phyloP scores from a whole-genome alignment of 2,888 invertebrate species.

The Idaea aversata region DNA sequence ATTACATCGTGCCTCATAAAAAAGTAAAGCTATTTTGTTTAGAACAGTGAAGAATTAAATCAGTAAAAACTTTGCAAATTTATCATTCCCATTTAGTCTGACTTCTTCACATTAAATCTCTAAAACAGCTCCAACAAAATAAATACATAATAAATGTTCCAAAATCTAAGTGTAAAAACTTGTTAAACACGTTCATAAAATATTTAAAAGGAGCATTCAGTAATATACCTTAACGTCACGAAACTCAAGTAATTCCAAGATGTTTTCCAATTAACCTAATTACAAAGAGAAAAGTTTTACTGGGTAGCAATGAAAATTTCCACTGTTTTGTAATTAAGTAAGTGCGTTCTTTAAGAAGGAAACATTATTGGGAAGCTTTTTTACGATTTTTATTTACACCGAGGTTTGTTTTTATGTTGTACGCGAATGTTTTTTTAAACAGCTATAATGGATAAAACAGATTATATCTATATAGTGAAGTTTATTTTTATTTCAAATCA shows the following conservation, averaged over 20 bases:
- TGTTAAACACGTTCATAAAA: background rate
- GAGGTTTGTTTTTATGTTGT: background rate
- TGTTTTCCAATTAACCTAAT: constrained; percentile 34
- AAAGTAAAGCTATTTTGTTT: too few relatives aligned
- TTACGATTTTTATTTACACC: background rate
- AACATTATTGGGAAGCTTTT: constrained; percentile 10
- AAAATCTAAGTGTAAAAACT: background rate
- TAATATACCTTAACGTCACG: constrained; percentile 26
- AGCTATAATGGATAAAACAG: background rate
- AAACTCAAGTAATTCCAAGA: constrained; percentile 29
- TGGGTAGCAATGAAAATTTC: constrained; percentile 25
- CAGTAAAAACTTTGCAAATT: too few relatives aligned
- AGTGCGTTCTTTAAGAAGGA: constrained; percentile 20
- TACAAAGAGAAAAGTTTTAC: constrained; percentile 28
- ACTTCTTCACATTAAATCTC: background rate
- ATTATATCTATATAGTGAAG: background rate
- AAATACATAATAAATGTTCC: background rate
- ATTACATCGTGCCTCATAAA: too few relatives aligned
- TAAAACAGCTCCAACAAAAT: background rate
- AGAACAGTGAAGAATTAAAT: too few relatives aligned
- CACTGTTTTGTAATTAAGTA: constrained; percentile 29
- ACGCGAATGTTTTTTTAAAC: background rate
- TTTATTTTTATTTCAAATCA: background rate
- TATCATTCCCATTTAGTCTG: background rate
- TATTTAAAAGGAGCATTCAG: constrained; percentile 5